A percentile compares a stretch with the other conserved stretches of the same genome.
Conservation (phyloP, 1,140 invertebrate species). For the Pteromalus puparum region DNA sequence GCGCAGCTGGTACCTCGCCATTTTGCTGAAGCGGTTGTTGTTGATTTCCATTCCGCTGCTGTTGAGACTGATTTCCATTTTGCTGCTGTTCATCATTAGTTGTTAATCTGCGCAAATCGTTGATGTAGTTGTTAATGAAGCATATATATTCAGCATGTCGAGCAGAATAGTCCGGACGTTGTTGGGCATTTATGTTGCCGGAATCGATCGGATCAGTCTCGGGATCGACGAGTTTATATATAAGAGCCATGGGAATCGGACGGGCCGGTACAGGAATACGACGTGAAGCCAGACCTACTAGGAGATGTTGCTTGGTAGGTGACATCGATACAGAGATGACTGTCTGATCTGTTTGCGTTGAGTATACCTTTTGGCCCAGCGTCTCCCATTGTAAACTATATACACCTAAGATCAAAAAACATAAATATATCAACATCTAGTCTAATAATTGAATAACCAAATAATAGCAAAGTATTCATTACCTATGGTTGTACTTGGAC, state of each 20-base stretch:
- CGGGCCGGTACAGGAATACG: constrained; percentile 73
- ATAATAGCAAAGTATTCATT: constrained; percentile 59
- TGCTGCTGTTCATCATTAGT: constrained; percentile 42
- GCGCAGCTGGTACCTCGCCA: background rate
- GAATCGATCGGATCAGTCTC: constrained; percentile 19
- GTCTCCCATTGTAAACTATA: constrained; percentile 86
- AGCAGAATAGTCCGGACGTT: background rate
- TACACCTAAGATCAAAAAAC: constrained; percentile 76
- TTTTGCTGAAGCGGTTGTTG: background rate
- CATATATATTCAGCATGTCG: constrained; percentile 24
- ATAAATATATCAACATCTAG: background rate
- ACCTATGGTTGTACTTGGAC: constrained; percentile 81
- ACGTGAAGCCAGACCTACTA: constrained; percentile 85
- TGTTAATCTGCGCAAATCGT: constrained; percentile 24
- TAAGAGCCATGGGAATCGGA: constrained; percentile 81
- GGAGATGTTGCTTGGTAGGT: constrained; percentile 84
- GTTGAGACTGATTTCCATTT: too few species aligned
- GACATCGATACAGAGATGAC: constrained; percentile 90
- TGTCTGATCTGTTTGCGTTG: constrained; percentile 84
- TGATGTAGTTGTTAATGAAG: constrained; percentile 20
- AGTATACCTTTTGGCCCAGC: constrained; percentile 86
- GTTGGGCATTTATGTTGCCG: background rate
- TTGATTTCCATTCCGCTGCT: constrained; percentile 10
- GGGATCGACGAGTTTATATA: constrained; percentile 75
- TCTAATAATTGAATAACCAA: background rate